phyloP scores from a whole-genome alignment of 2,888 invertebrate species.

The Chrysodeixis includens region DNA sequence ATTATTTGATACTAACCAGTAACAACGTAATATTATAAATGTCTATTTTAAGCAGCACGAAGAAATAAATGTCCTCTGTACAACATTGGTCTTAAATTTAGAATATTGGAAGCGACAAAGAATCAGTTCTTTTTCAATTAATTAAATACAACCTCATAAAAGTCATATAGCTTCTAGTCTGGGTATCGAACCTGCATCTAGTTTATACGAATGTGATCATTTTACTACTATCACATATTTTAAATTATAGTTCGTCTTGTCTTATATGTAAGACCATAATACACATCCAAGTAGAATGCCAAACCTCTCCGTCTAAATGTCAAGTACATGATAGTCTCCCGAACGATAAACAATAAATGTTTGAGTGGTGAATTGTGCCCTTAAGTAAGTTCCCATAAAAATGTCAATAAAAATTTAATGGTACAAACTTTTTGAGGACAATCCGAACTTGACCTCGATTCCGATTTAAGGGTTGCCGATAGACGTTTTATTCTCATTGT shows the following conservation, averaged over 20 bases:
- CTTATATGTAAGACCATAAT: neutral
- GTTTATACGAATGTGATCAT: too few species aligned
- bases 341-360: constrained; percentile 26
- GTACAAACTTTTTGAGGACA: constrained; percentile 47
- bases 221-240: too few species aligned
- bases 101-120: too few species aligned
- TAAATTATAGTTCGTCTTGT: too few species aligned
- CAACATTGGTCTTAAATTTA: neutral
- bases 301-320: neutral
- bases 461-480: constrained; percentile 34
- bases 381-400: constrained; percentile 35
- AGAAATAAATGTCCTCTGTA: neutral
- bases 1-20: neutral
- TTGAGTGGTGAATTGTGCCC: constrained; percentile 32
- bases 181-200: too few species aligned
- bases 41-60: constrained; percentile 1
- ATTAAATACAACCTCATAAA: too few species aligned
- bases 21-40: neutral
- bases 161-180: too few species aligned
- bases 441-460: constrained; percentile 59
- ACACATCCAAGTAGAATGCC: neutral
- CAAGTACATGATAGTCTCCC: constrained; percentile 3
- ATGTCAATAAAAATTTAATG: constrained; percentile 48
- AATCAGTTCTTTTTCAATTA: too few species aligned
- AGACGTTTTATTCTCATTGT: neutral